Evolutionary conservation across 2,888 invertebrate species (phyloP).

Genomic region (Cerastis rubricosa): DNA sequence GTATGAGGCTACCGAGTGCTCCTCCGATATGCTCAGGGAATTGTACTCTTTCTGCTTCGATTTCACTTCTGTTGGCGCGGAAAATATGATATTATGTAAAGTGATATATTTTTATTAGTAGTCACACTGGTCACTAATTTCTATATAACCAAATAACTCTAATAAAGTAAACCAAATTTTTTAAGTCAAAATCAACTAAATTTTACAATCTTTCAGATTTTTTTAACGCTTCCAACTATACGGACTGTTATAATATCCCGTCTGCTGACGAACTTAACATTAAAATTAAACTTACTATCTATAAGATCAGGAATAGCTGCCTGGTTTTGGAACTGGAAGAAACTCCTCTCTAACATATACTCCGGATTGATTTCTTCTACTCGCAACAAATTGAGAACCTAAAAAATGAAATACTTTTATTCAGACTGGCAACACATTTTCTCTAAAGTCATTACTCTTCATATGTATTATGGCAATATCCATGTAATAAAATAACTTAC

Average conservation of each 20-base stretch:
- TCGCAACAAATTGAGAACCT: constrained; percentile 94
- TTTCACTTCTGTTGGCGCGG: constrained; percentile 90
- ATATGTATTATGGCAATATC: constrained; percentile 9
- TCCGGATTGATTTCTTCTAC: constrained; percentile 99
- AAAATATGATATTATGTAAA: not conserved
- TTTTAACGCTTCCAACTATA: not conserved
- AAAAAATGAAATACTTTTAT: constrained; percentile 28
- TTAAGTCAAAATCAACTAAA: not conserved
- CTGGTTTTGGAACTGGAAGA: constrained; percentile 99
- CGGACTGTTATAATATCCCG: not conserved
- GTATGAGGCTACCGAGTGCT: constrained; percentile 95
- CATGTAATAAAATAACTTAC: constrained; percentile 88
- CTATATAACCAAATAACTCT: not conserved
- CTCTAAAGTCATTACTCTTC: not conserved
- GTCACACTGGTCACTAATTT: not conserved
- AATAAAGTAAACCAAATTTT: not conserved
- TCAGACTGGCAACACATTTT: not conserved
- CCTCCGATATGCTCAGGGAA: constrained; percentile 92
- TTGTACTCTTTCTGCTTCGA: constrained; percentile 92
- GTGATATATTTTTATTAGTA: not conserved
- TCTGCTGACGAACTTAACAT: not conserved
- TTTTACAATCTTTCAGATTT: not conserved
- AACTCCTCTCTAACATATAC: constrained; percentile 99
- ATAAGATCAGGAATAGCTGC: constrained; percentile 97
- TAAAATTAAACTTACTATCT: constrained; percentile 92